Evolutionary conservation across 1,140 invertebrate genomes (phyloP).

Genomic region (Drosophila pseudoobscura): DNA sequence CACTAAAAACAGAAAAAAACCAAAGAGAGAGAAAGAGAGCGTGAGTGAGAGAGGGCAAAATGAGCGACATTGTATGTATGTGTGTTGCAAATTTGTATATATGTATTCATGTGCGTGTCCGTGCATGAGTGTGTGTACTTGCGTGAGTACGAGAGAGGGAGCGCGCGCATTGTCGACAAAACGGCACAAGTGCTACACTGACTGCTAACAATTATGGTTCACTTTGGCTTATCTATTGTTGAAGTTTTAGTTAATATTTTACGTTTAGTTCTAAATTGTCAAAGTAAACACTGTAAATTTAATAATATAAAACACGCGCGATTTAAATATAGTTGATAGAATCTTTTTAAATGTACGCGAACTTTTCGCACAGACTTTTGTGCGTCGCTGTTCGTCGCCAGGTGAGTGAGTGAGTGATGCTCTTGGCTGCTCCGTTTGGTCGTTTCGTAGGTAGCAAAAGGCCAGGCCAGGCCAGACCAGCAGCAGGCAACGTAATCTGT

Average conservation of each 20-base stretch:
- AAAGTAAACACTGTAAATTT: no score
- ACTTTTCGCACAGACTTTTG: slow-evolving; percentile 31
- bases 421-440: slow-evolving; percentile 43
- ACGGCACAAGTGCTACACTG: slow-evolving; percentile 75
- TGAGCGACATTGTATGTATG: slow-evolving; percentile 57
- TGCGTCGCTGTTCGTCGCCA: slow-evolving; percentile 43
- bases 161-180: slow-evolving; percentile 75
- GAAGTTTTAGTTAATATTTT: not conserved
- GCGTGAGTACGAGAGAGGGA: slow-evolving; percentile 72
- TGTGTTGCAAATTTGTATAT: slow-evolving; percentile 57
- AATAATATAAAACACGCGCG: no score
- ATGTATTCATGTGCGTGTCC: slow-evolving; percentile 35
- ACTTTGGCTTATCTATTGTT: slow-evolving; percentile 6
- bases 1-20: slow-evolving; percentile 77
- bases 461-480: slow-evolving; percentile 27
- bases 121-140: slow-evolving; percentile 59
- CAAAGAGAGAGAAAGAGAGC: slow-evolving; percentile 54
- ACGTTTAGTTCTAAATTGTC: no score
- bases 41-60: slow-evolving; percentile 59
- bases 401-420: slow-evolving; percentile 71
- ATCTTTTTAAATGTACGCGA: slow-evolving; percentile 5
- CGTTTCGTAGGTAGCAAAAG: slow-evolving; percentile 60
- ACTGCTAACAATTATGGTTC: slow-evolving; percentile 42
- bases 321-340: no score
- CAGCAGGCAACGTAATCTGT: slow-evolving; percentile 56